Base-by-base conservation (phyloP, 2,888 invertebrate species). In the Apantesis nais region DNA sequence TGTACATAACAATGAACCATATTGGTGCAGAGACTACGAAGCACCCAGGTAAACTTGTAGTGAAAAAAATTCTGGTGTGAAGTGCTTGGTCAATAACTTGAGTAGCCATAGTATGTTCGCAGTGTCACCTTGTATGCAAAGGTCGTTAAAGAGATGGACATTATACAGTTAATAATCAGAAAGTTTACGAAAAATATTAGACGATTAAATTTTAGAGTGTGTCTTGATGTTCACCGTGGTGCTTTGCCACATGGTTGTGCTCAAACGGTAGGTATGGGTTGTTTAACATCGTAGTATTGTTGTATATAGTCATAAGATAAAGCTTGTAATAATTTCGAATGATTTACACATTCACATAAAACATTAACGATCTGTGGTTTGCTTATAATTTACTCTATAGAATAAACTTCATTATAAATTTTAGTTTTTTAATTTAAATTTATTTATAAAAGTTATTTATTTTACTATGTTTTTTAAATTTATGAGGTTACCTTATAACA, bases 11-110 rank as follows among this genome's bases (percentile, higher is more conserved):
- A 78, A 82, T 78, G 73, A 78, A 68, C 60, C 37, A 48, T 41
- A 29, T 31, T 66, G 29, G 39, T 58, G 34, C 22, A 4, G 22
- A 52, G 41, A 41, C 67, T 61, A 9, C 55, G 44, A 71, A 62
- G 58, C 66, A 9, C 19, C 37, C 25, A 31, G 11, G 67, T 71
- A 77, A 78, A 78, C 76, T 77, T 65, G 71, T 69, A 71, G 73
- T 81, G 74, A 75, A 75, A 78, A 77, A 73, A 73, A 78, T 84
- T 73, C 70, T 63, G 37, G 62, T 69, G 68, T 81, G 67, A 82
- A 86, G 85, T 83, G 83, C 71, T 81, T 67, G 34, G 83, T 80
- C 84, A 83, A 86, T 74, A 84, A 75, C 70, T 76, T 78, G 76
- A 67, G 70, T 62, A 62, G 71, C 70, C 74, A 71, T 80, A 74